Percentiles rank a stretch among this genome's conserved stretches.
phyloP scores from a whole-genome alignment of 2,113 vertebrate species.

The Ramphastos sulfuratus region DNA sequence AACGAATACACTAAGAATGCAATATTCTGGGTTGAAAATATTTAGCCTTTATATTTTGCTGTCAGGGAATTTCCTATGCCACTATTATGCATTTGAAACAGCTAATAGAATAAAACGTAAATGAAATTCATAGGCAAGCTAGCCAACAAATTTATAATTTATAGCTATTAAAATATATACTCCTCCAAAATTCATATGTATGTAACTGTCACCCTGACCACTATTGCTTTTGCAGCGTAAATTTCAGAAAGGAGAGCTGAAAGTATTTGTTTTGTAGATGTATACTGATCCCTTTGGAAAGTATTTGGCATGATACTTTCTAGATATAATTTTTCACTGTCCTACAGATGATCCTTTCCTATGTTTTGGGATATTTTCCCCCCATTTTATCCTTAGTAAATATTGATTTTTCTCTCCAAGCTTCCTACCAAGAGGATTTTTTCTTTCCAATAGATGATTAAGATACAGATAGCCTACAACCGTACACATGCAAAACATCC shows the following conservation, averaged over 20 bases:
- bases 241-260: background rate
- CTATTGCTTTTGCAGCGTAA: background rate
- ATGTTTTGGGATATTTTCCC: background rate
- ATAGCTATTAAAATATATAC: background rate
- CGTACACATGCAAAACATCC: background rate
- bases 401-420: background rate
- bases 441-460: background rate
- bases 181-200: no score
- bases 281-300: background rate
- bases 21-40: conserved; percentile 7
- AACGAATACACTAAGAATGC: background rate
- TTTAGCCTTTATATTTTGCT: background rate
- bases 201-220: background rate
- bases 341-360: background rate
- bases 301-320: background rate
- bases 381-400: background rate
- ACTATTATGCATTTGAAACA: background rate
- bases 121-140: background rate
- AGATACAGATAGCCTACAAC: background rate
- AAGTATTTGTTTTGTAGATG: background rate
- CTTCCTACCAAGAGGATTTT: background rate
- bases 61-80: background rate
- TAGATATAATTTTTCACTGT: background rate
- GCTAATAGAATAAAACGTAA: background rate
- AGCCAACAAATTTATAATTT: background rate